Evolutionary conservation across 2,113 vertebrate species (phyloP), one percentile per base, ranked within the genome.

Genomic region (Coregonus clupeaformis): DNA sequence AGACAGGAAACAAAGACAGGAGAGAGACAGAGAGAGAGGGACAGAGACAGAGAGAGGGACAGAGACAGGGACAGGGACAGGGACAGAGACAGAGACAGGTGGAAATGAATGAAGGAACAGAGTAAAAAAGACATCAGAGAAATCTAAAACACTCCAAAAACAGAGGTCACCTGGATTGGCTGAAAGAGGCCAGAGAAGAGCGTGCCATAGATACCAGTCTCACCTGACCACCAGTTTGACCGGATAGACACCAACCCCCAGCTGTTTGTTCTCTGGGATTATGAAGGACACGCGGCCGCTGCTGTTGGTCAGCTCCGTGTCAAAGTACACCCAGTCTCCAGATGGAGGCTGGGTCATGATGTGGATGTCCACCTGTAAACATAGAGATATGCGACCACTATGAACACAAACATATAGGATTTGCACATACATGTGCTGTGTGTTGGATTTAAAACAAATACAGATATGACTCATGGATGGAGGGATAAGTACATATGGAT

Each of bases 191-290:
- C 12, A 18, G 18, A 16, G 5, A 52, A 52, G 16, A 52, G 16
- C 5, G 16, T 52, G 49, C 49, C 49, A 52, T 18, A 60, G 57
- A 22, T 24, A n/a, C 20, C 57, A 59, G 14, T 36, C 89, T 86
- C 80, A 98, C 98, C 96, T 97, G 87, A 99, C 96, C n/a, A 98
- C 96, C 97, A 99, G 98, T 92, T 96, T 98, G 82, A 99, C 89
- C 0, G 97, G 97, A 81, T 97, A 98, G 69, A 98, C 96, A 0
- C 97, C 97, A 0, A 98, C 93, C 2, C 93, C 92, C 45, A 98
- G 89, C 20, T 94, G 93, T 83, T 94, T 96, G 84, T 94, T 92
- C 24, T 93, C 89, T 6, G 96, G 95, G 68, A 98, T 85, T 30
- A 70, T 91, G 87, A 98, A 98, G 0, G 93, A 95, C 85, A 99